Evolutionary conservation across 1,140 invertebrate genomes (phyloP).

Genomic region (Polyergus mexicanus): DNA sequence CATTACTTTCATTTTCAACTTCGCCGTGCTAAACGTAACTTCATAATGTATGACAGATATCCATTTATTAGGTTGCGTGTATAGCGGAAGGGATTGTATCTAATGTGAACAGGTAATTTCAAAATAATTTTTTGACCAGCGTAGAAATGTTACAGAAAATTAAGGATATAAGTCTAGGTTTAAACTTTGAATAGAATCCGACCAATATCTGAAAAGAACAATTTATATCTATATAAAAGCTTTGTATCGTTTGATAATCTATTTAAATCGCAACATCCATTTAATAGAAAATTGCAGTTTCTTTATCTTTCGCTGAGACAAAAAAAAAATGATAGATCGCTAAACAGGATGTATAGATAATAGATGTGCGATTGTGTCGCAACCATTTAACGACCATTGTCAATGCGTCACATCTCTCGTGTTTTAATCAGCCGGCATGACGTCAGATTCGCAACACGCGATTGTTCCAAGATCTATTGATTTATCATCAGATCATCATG

Average conservation of each 20-base stretch:
- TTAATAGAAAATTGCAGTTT: not conserved
- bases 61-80: slow-evolving; percentile 33
- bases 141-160: not conserved
- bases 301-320: not conserved
- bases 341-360: not conserved
- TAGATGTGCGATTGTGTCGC: not conserved
- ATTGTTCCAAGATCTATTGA: slow-evolving; percentile 49
- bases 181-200: not conserved
- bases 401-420: not conserved
- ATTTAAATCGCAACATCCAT: not conserved
- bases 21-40: slow-evolving; percentile 39
- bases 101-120: slow-evolving; percentile 39
- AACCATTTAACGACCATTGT: slow-evolving; percentile 26
- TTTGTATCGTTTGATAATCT: not conserved
- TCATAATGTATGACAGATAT: slow-evolving; percentile 37
- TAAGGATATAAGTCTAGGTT: not conserved
- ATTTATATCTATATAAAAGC: not conserved
- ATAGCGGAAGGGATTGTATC: slow-evolving; percentile 25
- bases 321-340: not conserved
- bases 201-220: not conserved
- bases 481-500: slow-evolving; percentile 50
- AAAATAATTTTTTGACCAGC: not conserved
- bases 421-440: slow-evolving; percentile 35
- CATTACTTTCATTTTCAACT: slow-evolving; percentile 56
- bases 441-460: slow-evolving; percentile 28